Conservation (phyloP, 2,888 invertebrate genomes). For the Macaria notata region DNA sequence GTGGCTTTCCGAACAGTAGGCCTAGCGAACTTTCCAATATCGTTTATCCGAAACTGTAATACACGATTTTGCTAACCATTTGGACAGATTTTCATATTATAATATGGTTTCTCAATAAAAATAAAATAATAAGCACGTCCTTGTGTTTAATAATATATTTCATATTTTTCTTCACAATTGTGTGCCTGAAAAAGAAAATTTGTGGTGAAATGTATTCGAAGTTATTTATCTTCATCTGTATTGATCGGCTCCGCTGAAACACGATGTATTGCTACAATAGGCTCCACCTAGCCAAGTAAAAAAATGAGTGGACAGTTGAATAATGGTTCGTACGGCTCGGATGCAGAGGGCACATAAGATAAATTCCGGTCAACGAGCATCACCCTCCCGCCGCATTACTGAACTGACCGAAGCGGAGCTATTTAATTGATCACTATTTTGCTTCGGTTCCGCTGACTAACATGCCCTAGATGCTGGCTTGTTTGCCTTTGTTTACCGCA, state of each 20-base stretch:
- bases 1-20: no score
- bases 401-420: constrained; percentile 47
- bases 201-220: background rate
- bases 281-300: constrained; percentile 16
- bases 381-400: constrained; percentile 44
- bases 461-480: constrained; percentile 29
- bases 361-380: constrained; percentile 59
- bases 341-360: constrained; percentile 40
- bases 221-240: constrained; percentile 4
- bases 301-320: constrained; percentile 42
- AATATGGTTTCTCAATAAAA: no score
- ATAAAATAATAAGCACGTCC: no score
- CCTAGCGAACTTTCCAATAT: no score
- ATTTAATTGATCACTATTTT: constrained; percentile 48
- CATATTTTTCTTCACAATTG: no score
- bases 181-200: no score
- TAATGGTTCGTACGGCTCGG: constrained; percentile 41
- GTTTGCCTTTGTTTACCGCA: constrained; percentile 24
- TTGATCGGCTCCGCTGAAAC: constrained; percentile 3
- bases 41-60: no score
- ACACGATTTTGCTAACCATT: no score
- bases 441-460: constrained; percentile 34
- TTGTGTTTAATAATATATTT: no score
- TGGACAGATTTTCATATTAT: no score
- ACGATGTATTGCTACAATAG: constrained; percentile 18